A percentile compares a stretch with the other conserved stretches of the same genome.
Evolutionary conservation across 2,888 invertebrate species (phyloP).

Genomic region (Allygus modestus): DNA sequence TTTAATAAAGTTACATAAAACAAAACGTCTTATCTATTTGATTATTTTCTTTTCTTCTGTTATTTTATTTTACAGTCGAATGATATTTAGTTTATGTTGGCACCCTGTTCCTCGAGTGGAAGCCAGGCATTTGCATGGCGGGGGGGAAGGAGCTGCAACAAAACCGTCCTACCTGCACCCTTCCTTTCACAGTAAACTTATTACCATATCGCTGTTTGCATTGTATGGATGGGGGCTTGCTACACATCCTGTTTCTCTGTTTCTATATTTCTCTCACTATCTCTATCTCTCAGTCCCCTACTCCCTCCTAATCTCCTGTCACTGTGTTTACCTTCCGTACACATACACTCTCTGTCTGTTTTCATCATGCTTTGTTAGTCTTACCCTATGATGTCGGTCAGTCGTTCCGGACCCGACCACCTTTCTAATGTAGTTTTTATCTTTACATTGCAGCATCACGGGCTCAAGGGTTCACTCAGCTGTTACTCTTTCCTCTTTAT

Average conservation of each 20-base stretch:
- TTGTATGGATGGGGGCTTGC: constrained; percentile 50
- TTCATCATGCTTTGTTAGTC: constrained; percentile 39
- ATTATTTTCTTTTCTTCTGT: constrained; percentile 47
- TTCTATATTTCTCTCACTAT: not conserved
- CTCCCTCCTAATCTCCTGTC: not conserved
- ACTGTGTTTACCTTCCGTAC: too few species aligned
- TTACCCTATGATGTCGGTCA: too few species aligned
- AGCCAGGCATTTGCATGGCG: constrained; percentile 29
- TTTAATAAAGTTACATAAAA: constrained; percentile 64
- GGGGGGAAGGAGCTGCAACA: constrained; percentile 62
- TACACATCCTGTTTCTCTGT: constrained; percentile 4
- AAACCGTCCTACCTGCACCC: constrained; percentile 48
- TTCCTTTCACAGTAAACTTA: too few species aligned
- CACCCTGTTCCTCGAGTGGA: constrained; percentile 42
- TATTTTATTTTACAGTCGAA: not conserved
- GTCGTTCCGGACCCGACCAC: constrained; percentile 28
- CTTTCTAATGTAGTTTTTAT: constrained; percentile 55
- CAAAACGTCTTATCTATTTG: constrained; percentile 48
- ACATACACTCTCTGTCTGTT: constrained; percentile 33
- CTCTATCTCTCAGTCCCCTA: not conserved
- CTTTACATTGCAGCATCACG: constrained; percentile 58
- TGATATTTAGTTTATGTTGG: not conserved
- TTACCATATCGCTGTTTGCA: constrained; percentile 30
- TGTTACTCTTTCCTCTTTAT: constrained; percentile 64
- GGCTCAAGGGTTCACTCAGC: constrained; percentile 36